Evolutionary conservation across 2,113 vertebrate genomes (phyloP), one percentile per base, ranked within the genome.

Genomic region (Cyphomyrus plagiostoma): DNA sequence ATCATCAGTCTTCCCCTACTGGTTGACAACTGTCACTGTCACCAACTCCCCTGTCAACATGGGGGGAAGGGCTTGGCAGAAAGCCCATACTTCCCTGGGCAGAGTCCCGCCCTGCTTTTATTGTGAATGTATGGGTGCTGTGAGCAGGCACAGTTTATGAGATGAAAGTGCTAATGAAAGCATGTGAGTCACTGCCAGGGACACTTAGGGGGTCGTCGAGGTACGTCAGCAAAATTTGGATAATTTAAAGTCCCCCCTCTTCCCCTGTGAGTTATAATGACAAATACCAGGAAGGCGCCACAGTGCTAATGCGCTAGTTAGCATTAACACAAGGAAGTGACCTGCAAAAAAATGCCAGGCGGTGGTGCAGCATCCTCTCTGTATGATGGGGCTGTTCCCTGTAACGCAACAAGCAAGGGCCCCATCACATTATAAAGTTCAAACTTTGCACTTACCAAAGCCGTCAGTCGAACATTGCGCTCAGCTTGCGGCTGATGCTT

Each of bases 131-230:
- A 30, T 49, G 46, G 45, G 30, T n/a, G 49, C 0, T 15, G 42
- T 52, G 48, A 26, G 83, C 48, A 48, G 49, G n/a, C 46, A 13
- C 49, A 13, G 23, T 21, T 86, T 35, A 39, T 39, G 35, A 87
- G 85, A 87, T 56, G 85, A 39, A 53, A 19, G 50, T 87, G 26
- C 85, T 30, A 87, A 87, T 87, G 35, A 87, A 87, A 87, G 50
- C 50, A 30, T 87, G 19, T 56, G 85, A 53, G 11, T 87, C 45
- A 56, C n/a, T 35, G 26, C 23, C 85, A 56, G 85, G 50, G n/a
- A 26, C 0, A 46, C 85, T 86, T 53, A 53, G 45, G 50, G 15
- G 85, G 53, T 9, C 49, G 13, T 1, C 2, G 50, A 87, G 23
- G 19, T 19, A 26, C 13, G 19, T 50, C 85, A 87, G 85, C 48